Evolutionary conservation across 1,140 invertebrate species (phyloP).

Genomic region (Rhizoglyphus robini): DNA sequence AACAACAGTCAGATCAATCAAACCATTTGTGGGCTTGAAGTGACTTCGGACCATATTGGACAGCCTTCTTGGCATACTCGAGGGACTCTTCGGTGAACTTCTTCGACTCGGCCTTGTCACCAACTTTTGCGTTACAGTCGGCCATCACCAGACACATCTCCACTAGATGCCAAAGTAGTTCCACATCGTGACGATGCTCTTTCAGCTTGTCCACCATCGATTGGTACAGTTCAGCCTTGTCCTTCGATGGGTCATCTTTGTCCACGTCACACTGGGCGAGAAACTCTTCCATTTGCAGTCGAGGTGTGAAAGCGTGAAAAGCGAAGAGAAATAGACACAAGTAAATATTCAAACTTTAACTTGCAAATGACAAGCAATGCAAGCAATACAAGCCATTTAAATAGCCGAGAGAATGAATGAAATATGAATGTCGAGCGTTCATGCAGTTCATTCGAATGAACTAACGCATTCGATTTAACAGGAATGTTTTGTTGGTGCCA

Average conservation of each 20-base stretch:
- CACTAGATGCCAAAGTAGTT: constrained; percentile 51
- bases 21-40: too few species aligned
- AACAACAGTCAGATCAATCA: constrained; percentile 34
- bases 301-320: too few species aligned
- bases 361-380: too few species aligned
- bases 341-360: too few species aligned
- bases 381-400: too few species aligned
- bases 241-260: background rate
- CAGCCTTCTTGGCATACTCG: constrained; percentile 43
- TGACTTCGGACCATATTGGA: constrained; percentile 40
- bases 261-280: background rate
- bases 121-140: constrained; percentile 33
- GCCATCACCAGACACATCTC: constrained; percentile 47
- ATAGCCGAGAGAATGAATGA: too few species aligned
- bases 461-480: too few species aligned
- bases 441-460: too few species aligned
- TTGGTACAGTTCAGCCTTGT: background rate
- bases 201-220: constrained; percentile 19
- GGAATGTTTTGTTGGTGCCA: too few species aligned
- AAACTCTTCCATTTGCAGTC: background rate
- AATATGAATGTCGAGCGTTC: too few species aligned
- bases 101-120: constrained; percentile 40
- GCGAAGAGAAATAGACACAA: too few species aligned
- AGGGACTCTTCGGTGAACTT: constrained; percentile 45
- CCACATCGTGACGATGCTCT: constrained; percentile 23